Evolutionary conservation across 2,113 vertebrate species (phyloP).

Genomic region (Callaeas wilsoni): DNA sequence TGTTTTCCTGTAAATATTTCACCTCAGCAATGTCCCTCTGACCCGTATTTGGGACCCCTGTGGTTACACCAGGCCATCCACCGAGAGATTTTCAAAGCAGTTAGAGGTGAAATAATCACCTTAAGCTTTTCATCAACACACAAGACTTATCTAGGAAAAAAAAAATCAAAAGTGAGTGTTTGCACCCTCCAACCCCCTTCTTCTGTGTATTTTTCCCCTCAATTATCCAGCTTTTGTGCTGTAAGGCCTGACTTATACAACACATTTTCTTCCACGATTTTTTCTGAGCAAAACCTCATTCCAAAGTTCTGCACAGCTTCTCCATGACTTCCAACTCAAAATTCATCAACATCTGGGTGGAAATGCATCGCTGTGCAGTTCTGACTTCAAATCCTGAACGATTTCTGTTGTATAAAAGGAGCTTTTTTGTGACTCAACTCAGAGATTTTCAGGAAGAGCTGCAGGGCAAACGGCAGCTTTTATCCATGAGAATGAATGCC

Average conservation of each 20-base stretch:
- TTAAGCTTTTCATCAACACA: neutral
- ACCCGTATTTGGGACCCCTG: neutral
- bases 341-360: neutral
- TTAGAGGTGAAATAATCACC: neutral
- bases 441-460: neutral
- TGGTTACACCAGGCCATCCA: neutral
- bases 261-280: neutral
- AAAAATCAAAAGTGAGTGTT: neutral
- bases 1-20: neutral
- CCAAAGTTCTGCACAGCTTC: neutral
- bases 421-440: neutral
- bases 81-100: neutral
- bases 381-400: neutral
- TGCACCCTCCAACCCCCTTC: accelerated
- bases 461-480: neutral
- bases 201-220: neutral
- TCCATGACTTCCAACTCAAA: neutral
- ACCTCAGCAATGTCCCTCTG: neutral
- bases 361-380: neutral
- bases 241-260: neutral
- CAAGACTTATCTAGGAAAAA: neutral
- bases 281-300: neutral
- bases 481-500: neutral
- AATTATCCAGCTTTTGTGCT: neutral
- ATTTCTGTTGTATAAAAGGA: neutral